Conservation (phyloP, 30 jellyfish, hydroid and myxozoan genomes). For the Clytia hemisphaerica region DNA sequence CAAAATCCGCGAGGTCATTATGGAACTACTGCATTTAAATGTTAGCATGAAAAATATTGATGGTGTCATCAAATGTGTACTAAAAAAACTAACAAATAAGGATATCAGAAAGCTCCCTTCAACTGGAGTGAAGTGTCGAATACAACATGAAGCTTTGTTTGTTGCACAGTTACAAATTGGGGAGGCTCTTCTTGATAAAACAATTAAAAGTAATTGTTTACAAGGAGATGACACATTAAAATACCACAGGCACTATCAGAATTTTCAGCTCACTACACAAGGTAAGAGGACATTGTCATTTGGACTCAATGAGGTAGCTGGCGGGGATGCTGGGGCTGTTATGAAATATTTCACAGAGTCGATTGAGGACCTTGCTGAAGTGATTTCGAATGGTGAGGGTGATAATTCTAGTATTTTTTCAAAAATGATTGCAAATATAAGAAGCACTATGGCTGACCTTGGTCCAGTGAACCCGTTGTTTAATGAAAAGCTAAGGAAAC, state of each 20-base stretch:
- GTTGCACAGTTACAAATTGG: constrained; percentile 15
- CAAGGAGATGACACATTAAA: constrained; percentile 31
- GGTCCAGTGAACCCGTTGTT: too few species aligned
- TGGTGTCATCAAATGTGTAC: constrained; percentile 15
- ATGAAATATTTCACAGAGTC: constrained; percentile 25
- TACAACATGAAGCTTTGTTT: constrained; percentile 4
- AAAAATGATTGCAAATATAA: too few species aligned
- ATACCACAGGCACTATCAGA: constrained; percentile 24
- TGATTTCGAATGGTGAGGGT: too few species aligned
- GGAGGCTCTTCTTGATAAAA: background rate
- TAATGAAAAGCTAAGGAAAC: too few species aligned
- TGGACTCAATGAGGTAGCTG: constrained; percentile 7
- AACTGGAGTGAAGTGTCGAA: background rate
- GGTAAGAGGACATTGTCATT: constrained; percentile 3
- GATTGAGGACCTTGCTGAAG: constrained; percentile 16
- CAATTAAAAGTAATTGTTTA: background rate
- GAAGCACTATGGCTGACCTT: too few species aligned
- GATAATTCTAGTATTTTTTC: too few species aligned
- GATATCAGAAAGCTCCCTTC: constrained; percentile 22
- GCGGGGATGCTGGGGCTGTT: constrained; percentile 25
- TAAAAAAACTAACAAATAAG: background rate
- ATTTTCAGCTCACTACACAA: constrained; percentile 11
- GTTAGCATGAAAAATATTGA: constrained; percentile 12
- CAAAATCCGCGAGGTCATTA: background rate
- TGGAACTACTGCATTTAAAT: constrained; percentile 28